Evolutionary conservation across 1,140 invertebrate species (phyloP), one percentile per base, ranked within the genome.

Genomic region (Ephestia elutella): DNA sequence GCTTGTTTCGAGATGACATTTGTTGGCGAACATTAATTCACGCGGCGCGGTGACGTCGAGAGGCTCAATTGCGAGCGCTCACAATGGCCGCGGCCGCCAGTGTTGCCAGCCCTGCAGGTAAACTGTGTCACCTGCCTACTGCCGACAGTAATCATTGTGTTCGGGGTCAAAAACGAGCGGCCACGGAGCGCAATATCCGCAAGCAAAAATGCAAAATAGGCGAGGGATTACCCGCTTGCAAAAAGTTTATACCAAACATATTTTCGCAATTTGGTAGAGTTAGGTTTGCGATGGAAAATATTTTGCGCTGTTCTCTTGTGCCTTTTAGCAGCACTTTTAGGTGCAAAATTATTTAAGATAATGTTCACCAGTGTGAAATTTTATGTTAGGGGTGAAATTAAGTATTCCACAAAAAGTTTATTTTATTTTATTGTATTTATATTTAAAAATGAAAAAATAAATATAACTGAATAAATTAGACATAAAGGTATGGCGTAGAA

Each of bases 31-130:
- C 65, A 76, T 76, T 81, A 81, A 73, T 78, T 73, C 58, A 68
- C 66, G 68, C 61, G 68, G 70, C 63, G 62, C 65, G 58, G 62
- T 54, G 60, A 65, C 64, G 65, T 66, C 63, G 71, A 80, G 72
- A 75, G 77, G 70, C 72, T 78, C 71, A 63, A 73, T 76, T 70
- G 77, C 80, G 68, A 67, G 49, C 60, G 70, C 68, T 68, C 71
- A 82, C 72, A 82, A 78, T 78, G 66, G 73, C 38, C 56, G 65
- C 53, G 53, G 64, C 53, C 54, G 56, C 48, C 32, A 32, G 56
- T 51, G 49, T 51, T 58, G 56, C 49, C 56, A 58, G 30, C 56
- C 49, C 49, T 20, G 18, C n/a, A 51, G 21, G 21, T 51, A 58
- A 58, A 58, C 49, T 38, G 21, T 58, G 56, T 58, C 56, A 58